Evolutionary conservation across 1,140 invertebrate species (phyloP), one percentile per base, ranked within the genome.

Genomic region (Adoxophyes honmai): DNA sequence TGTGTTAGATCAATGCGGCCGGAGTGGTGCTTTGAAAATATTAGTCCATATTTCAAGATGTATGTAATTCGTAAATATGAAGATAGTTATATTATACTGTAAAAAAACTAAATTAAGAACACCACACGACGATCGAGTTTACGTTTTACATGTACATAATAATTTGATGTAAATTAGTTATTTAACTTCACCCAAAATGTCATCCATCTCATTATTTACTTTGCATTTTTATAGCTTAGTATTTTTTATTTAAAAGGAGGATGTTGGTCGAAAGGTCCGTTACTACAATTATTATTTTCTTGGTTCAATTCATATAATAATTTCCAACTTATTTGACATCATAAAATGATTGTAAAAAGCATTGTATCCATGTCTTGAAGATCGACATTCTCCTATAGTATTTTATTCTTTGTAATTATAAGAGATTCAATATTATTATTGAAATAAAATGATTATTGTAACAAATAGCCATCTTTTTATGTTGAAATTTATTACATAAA

Each of bases 191-290:
- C 68, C 67, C 71, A 60, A 66, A 18, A 52, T 52, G 64, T 62
- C 62, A 62, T 75, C 76, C 73, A 78, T 76, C 73, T 80, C 69
- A 70, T 28, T 28, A 70, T 68, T 58, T 60, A 60, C 44, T 60
- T 71, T 70, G 75, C 76, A 79, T 81, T 83, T 78, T 76, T 68
- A 81, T 78, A 72, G 72, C 73, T 81, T 80, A 81, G 71, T 78
- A 66, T 80, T 75, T 68, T 54, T 74, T 73, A 67, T 78, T 73
- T 76, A 48, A 28, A 48, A 48, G 42, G 4, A 48, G 42, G 10
- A 48, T 48, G 42, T 48, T 48, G n/a, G 42, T 48, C 28, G 18
- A 18, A 18, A 48, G 70, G 2, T 28, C 21, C 21, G 21, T 80
- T 72, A 76, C 66, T 76, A 76, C 70, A 71, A 66, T 61, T 63